Evolutionary conservation across 2,797 vertebrate species (phyloP).

Genomic region (Pogonophryne albipinna): DNA sequence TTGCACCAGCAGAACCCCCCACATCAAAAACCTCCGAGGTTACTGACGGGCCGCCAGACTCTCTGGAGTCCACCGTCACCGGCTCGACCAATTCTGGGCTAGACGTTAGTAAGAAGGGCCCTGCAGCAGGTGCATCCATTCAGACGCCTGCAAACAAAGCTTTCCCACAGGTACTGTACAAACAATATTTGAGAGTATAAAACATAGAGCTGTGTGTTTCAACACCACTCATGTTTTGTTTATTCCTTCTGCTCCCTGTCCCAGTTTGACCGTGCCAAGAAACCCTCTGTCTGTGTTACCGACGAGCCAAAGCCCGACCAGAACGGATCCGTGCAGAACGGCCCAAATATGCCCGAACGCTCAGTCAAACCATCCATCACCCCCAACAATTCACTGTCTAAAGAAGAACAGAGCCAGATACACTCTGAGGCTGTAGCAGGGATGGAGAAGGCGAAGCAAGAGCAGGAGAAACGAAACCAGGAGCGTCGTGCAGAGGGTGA

Average conservation of each 20-base stretch:
- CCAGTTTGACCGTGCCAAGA: slow-evolving; percentile 95
- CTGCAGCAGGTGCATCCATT: slow-evolving; percentile 35
- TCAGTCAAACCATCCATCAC: slow-evolving; percentile 86
- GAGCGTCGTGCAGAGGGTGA: slow-evolving; percentile 78
- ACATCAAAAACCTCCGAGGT: slow-evolving; percentile 60
- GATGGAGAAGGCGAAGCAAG: slow-evolving; percentile 86
- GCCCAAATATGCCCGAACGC: slow-evolving; percentile 88
- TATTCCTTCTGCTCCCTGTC: slow-evolving; percentile 22
- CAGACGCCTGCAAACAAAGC: slow-evolving; percentile 81
- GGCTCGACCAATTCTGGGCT: slow-evolving; percentile 57
- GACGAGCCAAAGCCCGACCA: slow-evolving; percentile 78
- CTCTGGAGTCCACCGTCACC: slow-evolving; percentile 71
- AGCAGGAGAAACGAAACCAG: slow-evolving; percentile 86
- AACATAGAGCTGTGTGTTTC: not conserved
- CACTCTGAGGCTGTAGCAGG: slow-evolving; percentile 83
- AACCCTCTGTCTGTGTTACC: slow-evolving; percentile 84
- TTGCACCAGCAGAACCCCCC: slow-evolving; percentile 73
- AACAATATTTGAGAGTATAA: not conserved
- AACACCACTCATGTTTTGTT: slow-evolving; percentile 12
- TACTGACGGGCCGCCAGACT: slow-evolving; percentile 69
- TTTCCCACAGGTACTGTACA: slow-evolving; percentile 91
- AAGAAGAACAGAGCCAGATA: slow-evolving; percentile 88
- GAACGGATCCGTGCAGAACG: slow-evolving; percentile 81
- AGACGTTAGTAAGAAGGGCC: slow-evolving; percentile 54
- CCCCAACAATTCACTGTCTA: slow-evolving; percentile 73